Percentiles rank a stretch among this genome's conserved stretches.
These are phyloP conservation scores for Saccopteryx leptura DNA, from an alignment of 2,113 vertebrate species.

Conservation along the genomic window DNA sequence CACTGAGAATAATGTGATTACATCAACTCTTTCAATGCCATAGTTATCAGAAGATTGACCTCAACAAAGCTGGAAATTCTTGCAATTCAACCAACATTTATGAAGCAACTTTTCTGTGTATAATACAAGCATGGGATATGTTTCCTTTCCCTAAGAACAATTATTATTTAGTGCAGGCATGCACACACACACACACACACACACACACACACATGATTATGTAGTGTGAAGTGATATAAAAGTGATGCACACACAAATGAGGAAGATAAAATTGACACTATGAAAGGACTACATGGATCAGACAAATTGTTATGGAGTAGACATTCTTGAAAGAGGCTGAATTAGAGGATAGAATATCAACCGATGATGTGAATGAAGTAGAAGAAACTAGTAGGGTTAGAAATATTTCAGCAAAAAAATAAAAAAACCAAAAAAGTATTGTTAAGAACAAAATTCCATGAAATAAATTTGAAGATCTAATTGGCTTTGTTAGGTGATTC, in stretches of 20 bases:
- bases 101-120: neutral
- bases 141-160: neutral
- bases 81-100: neutral
- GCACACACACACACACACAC: too few species aligned
- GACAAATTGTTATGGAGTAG: neutral
- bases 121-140: neutral
- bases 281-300: neutral
- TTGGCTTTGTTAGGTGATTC: neutral
- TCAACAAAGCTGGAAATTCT: neutral
- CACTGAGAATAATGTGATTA: slow-evolving; percentile 11
- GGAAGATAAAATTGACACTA: neutral
- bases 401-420: neutral
- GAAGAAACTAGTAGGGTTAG: neutral
- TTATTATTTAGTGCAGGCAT: neutral
- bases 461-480: neutral
- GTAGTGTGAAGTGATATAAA: neutral
- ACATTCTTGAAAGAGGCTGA: neutral
- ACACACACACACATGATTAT: neutral
- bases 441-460: neutral
- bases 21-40: neutral
- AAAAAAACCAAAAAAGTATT: neutral
- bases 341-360: neutral
- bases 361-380: neutral
- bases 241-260: neutral
- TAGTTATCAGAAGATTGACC: neutral